A percentile compares a stretch with the other conserved stretches of the same genome.
Conservation (phyloP, 2,888 invertebrate species). For the Leucoma salicis region DNA sequence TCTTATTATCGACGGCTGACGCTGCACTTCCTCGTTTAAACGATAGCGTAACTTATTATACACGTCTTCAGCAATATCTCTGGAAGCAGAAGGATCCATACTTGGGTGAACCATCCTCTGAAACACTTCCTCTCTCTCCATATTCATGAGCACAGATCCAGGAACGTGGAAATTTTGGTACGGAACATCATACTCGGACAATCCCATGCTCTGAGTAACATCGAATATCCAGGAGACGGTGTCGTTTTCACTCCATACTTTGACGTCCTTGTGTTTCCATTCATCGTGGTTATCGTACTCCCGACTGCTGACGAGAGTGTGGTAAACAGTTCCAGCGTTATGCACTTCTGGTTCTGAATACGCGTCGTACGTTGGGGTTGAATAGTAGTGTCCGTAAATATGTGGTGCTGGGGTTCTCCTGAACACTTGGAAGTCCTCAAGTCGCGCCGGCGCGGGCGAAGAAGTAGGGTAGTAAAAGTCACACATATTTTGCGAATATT, state of each 20-base stretch:
- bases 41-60: slow-evolving; percentile 63
- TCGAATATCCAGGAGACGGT: slow-evolving; percentile 80
- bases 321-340: slow-evolving; percentile 62
- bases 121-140: slow-evolving; percentile 65
- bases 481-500: slow-evolving; percentile 69
- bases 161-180: slow-evolving; percentile 67
- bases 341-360: slow-evolving; percentile 67
- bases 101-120: slow-evolving; percentile 57
- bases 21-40: slow-evolving; percentile 56
- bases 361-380: slow-evolving; percentile 57
- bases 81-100: slow-evolving; percentile 51
- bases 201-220: slow-evolving; percentile 56
- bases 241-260: slow-evolving; percentile 81
- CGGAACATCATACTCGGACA: slow-evolving; percentile 66
- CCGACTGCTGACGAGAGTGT: slow-evolving; percentile 62
- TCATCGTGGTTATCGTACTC: slow-evolving; percentile 66
- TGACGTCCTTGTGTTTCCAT: slow-evolving; percentile 79
- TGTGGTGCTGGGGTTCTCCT: slow-evolving; percentile 64
- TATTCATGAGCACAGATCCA: slow-evolving; percentile 57
- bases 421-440: slow-evolving; percentile 76
- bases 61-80: slow-evolving; percentile 58
- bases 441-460: slow-evolving; percentile 66
- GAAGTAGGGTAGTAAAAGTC: slow-evolving; percentile 58
- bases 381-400: slow-evolving; percentile 67
- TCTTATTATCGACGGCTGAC: slow-evolving; percentile 57